phyloP scores from a whole-genome alignment of 2,113 vertebrate genomes.

The Psammodynastes pulverulentus region DNA sequence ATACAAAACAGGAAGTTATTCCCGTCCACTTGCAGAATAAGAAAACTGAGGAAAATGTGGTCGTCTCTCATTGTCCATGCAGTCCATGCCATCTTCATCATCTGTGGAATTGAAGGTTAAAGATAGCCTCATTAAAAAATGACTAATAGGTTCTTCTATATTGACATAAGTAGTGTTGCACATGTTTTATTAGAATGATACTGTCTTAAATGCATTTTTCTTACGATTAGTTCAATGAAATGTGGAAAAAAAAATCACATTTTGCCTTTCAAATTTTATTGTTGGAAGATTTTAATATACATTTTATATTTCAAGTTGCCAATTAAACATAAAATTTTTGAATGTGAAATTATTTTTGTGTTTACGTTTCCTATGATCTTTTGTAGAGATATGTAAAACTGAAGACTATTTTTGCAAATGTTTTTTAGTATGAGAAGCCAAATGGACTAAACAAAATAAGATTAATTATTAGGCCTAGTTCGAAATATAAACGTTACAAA shows the following conservation, averaged over 20 bases:
- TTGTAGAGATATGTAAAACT: neutral
- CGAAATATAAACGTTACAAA: neutral
- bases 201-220: neutral
- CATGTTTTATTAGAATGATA: neutral
- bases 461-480: neutral
- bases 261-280: neutral
- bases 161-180: neutral
- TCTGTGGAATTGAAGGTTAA: conserved; percentile 70
- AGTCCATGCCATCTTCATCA: conserved; percentile 97
- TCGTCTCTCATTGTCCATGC: conserved; percentile 91
- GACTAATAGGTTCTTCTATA: neutral
- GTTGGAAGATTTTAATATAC: neutral
- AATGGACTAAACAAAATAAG: neutral
- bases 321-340: neutral
- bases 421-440: neutral
- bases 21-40: conserved; percentile 95
- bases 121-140: neutral
- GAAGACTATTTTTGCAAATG: neutral
- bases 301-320: neutral
- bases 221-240: neutral
- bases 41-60: conserved; percentile 99
- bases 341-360: neutral
- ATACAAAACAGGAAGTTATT: conserved; percentile 73
- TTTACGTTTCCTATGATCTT: neutral
- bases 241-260: neutral